A percentile compares a stretch with the other conserved stretches of the same genome.
Conservation (phyloP, 2,797 vertebrate species). For the Pseudomugil gertrudae region DNA sequence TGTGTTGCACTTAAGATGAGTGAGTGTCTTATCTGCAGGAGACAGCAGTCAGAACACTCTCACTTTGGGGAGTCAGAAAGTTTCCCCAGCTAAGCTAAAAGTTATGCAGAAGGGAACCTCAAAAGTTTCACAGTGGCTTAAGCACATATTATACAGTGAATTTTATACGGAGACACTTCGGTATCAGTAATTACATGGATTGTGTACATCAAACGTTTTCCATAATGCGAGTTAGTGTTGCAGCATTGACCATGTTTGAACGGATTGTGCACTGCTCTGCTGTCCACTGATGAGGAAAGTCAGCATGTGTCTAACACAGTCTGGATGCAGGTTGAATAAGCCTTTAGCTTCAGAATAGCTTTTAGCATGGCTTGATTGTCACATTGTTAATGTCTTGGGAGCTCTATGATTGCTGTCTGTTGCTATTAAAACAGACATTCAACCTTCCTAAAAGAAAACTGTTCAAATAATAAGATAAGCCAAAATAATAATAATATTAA, state of each 20-base stretch:
- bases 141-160: not conserved
- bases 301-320: not conserved
- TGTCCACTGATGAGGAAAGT: not conserved
- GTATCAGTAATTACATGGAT: not conserved
- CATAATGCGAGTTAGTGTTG: not conserved
- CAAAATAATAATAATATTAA: no score
- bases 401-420: not conserved
- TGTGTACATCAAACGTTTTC: not conserved
- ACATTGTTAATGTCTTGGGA: not conserved
- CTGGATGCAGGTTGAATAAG: not conserved
- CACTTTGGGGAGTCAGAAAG: not conserved
- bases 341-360: not conserved
- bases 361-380: not conserved
- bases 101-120: not conserved
- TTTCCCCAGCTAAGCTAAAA: not conserved
- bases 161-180: not conserved
- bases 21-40: conserved; percentile 1
- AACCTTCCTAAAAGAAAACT: not conserved
- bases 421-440: not conserved
- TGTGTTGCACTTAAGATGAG: not conserved
- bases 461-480: no score
- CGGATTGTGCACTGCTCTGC: not conserved
- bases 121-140: not conserved
- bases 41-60: not conserved
- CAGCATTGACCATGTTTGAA: not conserved